A percentile compares a stretch with the other conserved stretches of the same genome.
Conservation (phyloP, 2,888 invertebrate genomes). For the Suillia variegata region DNA sequence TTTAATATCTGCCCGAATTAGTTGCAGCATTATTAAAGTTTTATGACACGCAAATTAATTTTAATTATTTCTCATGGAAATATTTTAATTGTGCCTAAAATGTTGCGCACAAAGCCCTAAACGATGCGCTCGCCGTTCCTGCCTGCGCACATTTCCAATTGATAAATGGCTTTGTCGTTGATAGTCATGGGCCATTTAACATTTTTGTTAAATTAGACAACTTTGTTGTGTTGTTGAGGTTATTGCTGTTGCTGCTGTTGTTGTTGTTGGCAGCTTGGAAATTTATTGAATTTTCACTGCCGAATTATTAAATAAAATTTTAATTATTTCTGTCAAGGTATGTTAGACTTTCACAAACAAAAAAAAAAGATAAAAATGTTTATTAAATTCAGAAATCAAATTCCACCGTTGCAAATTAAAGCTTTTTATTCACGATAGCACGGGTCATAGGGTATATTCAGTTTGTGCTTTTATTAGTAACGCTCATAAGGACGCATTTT, state of each 20-base stretch:
- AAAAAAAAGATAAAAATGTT: too few relatives aligned
- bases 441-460: too few relatives aligned
- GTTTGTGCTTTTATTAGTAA: too few relatives aligned
- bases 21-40: too few relatives aligned
- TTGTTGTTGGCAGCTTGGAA: neutral
- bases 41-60: constrained; percentile 3
- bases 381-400: too few relatives aligned
- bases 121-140: neutral
- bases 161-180: neutral
- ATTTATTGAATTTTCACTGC: neutral
- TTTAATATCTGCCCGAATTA: too few relatives aligned
- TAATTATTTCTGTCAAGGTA: too few relatives aligned
- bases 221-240: neutral
- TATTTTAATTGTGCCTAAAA: neutral
- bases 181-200: neutral
- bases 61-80: neutral
- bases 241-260: neutral
- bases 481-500: too few relatives aligned
- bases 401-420: too few relatives aligned
- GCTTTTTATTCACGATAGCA: too few relatives aligned
- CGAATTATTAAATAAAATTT: neutral
- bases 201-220: neutral
- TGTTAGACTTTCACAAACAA: too few relatives aligned
- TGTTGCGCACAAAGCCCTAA: neutral
- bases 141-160: neutral